Base-by-base conservation (phyloP, 2,888 invertebrate genomes). In the Drosophila paramelanica region DNA sequence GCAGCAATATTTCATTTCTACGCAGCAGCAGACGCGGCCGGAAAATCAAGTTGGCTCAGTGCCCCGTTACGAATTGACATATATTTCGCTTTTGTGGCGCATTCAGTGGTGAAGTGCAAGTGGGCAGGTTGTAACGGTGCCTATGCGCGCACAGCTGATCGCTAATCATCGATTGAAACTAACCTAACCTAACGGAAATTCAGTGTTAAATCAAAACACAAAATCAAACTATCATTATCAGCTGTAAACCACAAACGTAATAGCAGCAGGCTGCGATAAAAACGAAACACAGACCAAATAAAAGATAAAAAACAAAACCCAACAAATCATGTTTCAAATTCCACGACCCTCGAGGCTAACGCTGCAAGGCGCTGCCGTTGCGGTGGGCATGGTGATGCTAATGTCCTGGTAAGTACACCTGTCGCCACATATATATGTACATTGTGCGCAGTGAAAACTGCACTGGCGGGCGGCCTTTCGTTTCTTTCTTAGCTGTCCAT, bases 321-420 rank as follows among this genome's bases (percentile, higher is more conserved):
- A 43, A 58, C n/a, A 49, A 72, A 83, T 64, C 43, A 90, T 90
- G 90, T 78, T 87, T 39, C 77, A 81, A 67, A 73, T 89, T 69
- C 73, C 79, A 52, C 65, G 82, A 66, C 78, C 80, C 31, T 79
- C 73, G 42, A 78, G 76, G 56, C 58, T 85, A 38, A 64, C 79
- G 55, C 62, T 91, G 56, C 80, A 83, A 38, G 75, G 79, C 38
- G 79, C 65, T 66, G 50, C 77, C 73, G 36, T 64, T 8, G 82
- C 77, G 33, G 45, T 90, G n/a, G 52, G 77, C 47, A 65, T 77
- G 47, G 61, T 86, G 59, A 52, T 82, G 43, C 57, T 90, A 50
- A 77, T 90, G 67, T 74, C 87, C 80, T 90, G 90, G 90, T 91
- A 74, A 90, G 90, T 85, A 55, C 55, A 55, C 36, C 36, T 13